Conservation (phyloP, 2,113 vertebrate species). For the Gallinago media region DNA sequence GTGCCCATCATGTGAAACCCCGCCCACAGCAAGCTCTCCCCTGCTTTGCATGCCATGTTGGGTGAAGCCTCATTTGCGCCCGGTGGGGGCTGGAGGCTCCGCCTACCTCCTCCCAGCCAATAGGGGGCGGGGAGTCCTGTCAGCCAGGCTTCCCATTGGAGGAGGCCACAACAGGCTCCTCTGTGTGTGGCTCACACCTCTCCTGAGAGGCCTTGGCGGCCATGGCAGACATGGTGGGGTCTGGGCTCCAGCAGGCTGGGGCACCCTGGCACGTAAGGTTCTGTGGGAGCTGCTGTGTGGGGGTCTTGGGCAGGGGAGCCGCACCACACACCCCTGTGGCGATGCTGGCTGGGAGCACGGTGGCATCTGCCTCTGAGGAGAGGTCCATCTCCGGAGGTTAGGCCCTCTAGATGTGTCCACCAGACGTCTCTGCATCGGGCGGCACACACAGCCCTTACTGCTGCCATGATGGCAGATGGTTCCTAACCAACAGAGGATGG, state of each 20-base stretch:
- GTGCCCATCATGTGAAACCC: background rate
- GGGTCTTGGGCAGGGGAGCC: background rate
- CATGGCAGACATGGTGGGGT: fast-evolving
- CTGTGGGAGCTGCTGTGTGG: fast-evolving
- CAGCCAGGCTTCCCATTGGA: conserved; percentile 32
- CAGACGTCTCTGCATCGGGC: fast-evolving
- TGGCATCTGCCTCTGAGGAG: fast-evolving
- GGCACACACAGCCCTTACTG: fast-evolving
- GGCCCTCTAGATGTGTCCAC: background rate
- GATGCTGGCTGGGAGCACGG: fast-evolving
- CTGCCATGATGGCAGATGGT: background rate
- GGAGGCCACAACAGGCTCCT: background rate
- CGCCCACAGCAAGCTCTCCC: background rate
- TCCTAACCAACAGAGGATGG: background rate
- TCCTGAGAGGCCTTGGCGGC: fast-evolving
- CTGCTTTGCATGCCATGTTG: background rate
- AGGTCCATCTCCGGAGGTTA: fast-evolving
- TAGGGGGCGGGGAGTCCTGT: background rate
- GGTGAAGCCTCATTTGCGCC: background rate
- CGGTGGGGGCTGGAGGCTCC: background rate
- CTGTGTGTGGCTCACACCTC: background rate
- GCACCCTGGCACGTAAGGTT: fast-evolving
- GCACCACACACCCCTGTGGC: fast-evolving
- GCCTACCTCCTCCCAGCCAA: conserved; percentile 28
- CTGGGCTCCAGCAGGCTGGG: no score